Conservation (phyloP, 2,113 vertebrate species). For the Phaethon lepturus region DNA sequence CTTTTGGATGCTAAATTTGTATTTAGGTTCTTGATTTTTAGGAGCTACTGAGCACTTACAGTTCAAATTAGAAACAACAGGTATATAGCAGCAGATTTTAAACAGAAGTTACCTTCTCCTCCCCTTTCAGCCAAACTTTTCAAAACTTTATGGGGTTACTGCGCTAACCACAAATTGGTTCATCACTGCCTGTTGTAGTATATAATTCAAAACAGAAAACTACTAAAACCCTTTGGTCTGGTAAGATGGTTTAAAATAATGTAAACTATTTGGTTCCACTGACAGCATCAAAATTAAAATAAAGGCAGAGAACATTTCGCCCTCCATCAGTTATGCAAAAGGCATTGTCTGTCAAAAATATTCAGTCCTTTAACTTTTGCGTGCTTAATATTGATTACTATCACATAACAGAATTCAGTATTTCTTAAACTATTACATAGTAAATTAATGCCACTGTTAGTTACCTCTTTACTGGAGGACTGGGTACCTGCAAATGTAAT, state of each 20-base stretch:
- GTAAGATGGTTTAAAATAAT: background rate
- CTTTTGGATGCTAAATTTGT: background rate
- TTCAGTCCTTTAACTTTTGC: background rate
- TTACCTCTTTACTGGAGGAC: conserved; percentile 76
- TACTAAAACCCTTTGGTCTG: background rate
- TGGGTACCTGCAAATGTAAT: conserved; percentile 73
- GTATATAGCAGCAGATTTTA: background rate
- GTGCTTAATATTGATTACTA: background rate
- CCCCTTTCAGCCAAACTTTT: background rate
- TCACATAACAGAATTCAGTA: background rate
- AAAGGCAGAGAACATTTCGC: background rate
- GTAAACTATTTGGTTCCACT: background rate
- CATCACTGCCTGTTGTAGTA: background rate
- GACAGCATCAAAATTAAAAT: background rate
- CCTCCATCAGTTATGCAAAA: background rate
- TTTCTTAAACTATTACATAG: background rate
- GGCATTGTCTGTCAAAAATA: background rate
- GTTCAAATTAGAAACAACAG: background rate
- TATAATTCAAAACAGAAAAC: background rate
- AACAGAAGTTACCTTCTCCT: background rate
- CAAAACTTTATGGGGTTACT: background rate
- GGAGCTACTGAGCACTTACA: background rate
- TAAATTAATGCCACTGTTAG: background rate
- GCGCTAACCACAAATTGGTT: background rate
- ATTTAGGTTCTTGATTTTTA: background rate